These are phyloP conservation scores for Choloepus hoffmanni DNA, from an alignment of 2,113 vertebrate genomes.

Conservation along the genomic window DNA sequence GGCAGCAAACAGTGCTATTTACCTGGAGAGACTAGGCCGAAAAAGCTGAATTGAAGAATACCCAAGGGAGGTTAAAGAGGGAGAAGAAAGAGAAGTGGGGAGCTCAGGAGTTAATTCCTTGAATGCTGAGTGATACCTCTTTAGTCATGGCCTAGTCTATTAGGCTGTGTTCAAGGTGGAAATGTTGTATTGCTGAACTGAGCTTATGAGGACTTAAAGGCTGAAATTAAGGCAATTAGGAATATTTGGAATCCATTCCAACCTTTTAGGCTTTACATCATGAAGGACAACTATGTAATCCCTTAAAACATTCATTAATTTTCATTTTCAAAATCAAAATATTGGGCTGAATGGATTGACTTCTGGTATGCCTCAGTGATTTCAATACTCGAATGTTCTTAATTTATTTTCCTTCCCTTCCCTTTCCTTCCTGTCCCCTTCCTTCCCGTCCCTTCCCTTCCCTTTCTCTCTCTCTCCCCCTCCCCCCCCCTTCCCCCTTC, in stretches of 20 bases:
- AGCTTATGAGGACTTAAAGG: not conserved
- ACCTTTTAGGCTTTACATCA: not conserved
- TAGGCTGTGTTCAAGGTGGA: not conserved
- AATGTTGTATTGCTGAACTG: not conserved
- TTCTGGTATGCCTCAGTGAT: not conserved
- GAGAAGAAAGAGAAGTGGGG: not conserved
- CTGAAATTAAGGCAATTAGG: not conserved
- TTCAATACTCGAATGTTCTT: slow-evolving; percentile 7
- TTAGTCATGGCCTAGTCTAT: not conserved
- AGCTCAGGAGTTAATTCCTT: not conserved
- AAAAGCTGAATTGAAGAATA: not conserved
- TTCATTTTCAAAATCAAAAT: slow-evolving; percentile 44
- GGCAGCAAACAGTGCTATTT: not conserved
- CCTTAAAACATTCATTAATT: not conserved
- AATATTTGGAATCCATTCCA: not conserved
- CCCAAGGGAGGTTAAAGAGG: not conserved
- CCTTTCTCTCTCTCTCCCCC: too few relatives aligned
- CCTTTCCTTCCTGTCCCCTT: too few relatives aligned
- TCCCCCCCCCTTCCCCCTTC: too few relatives aligned
- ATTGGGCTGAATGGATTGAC: not conserved
- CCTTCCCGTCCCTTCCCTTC: too few relatives aligned
- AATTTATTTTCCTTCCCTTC: not conserved
- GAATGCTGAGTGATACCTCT: not conserved
- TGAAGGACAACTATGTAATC: not conserved
- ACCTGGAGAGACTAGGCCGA: not conserved